Percentiles rank a stretch among this genome's conserved stretches.
Evolutionary conservation across 2,797 vertebrate genomes (phyloP).

Genomic region (Sphaeramia orbicularis): DNA sequence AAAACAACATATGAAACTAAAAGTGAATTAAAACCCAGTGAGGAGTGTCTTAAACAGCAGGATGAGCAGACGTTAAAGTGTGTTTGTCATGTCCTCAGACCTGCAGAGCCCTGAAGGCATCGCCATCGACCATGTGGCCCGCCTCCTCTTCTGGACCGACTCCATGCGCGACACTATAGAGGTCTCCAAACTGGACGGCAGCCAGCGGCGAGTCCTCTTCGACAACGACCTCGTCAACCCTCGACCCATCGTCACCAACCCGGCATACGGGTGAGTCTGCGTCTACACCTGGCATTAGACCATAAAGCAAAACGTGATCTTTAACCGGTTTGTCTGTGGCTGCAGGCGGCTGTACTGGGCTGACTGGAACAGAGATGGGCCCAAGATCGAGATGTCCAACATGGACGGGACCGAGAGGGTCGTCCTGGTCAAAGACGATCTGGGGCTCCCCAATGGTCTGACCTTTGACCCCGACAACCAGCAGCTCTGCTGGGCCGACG

Average conservation of each 20-base stretch:
- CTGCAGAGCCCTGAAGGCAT: slow-evolving; percentile 92
- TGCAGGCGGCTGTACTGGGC: slow-evolving; percentile 93
- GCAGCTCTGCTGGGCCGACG: slow-evolving; percentile 95
- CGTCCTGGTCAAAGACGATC: slow-evolving; percentile 88
- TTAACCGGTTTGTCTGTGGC: slow-evolving; percentile 5
- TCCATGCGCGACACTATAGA: slow-evolving; percentile 91
- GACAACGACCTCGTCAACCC: slow-evolving; percentile 91
- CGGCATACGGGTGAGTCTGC: slow-evolving; percentile 86
- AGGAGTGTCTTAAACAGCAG: too few species aligned
- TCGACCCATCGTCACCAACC: slow-evolving; percentile 88
- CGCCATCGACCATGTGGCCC: slow-evolving; percentile 91
- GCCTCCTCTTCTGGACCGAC: slow-evolving; percentile 96
- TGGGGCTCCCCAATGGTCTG: slow-evolving; percentile 92
- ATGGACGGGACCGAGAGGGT: slow-evolving; percentile 92
- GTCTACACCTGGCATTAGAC: too few species aligned
- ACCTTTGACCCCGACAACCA: slow-evolving; percentile 88
- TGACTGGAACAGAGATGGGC: slow-evolving; percentile 95
- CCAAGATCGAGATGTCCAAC: slow-evolving; percentile 94
- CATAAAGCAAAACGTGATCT: too few species aligned
- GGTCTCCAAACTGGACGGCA: slow-evolving; percentile 91
- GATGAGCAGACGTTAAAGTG: too few species aligned
- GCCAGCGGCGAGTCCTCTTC: slow-evolving; percentile 89
- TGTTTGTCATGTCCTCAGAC: neutral
- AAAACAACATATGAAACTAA: too few species aligned
- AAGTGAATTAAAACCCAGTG: too few species aligned